These are phyloP conservation scores for Fistularia tabacaria DNA, from an alignment of 2,797 vertebrate genomes.

Conservation along the genomic window DNA sequence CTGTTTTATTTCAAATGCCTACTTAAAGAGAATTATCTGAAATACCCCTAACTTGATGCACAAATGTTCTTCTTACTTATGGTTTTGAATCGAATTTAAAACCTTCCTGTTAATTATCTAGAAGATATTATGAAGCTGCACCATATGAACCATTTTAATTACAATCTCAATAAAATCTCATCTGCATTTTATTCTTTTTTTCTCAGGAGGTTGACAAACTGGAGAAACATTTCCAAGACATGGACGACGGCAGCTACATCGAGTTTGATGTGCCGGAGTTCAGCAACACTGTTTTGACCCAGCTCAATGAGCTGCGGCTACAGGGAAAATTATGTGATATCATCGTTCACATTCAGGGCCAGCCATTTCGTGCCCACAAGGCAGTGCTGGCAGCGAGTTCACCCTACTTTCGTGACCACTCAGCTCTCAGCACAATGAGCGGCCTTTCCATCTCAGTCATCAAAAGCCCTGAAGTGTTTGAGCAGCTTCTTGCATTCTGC, in stretches of 20 bases:
- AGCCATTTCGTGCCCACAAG: conserved; percentile 96
- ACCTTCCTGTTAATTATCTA: too few relatives aligned
- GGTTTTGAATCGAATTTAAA: too few relatives aligned
- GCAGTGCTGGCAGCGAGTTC: conserved; percentile 97
- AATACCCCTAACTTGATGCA: too few relatives aligned
- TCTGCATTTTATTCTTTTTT: conserved; percentile 8
- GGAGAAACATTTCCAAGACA: conserved; percentile 83
- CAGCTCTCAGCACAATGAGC: conserved; percentile 95
- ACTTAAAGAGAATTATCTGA: too few relatives aligned
- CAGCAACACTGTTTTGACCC: conserved; percentile 95
- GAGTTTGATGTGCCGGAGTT: conserved; percentile 99
- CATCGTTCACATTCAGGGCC: conserved; percentile 97
- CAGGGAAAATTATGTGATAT: conserved; percentile 98
- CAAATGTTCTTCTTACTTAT: too few relatives aligned
- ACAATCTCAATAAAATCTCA: neutral
- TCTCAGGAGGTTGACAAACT: conserved; percentile 71
- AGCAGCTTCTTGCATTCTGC: conserved; percentile 96
- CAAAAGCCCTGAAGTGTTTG: conserved; percentile 96
- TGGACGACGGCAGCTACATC: conserved; percentile 99
- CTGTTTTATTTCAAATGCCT: too few relatives aligned
- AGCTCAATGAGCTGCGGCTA: conserved; percentile 94
- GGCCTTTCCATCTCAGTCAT: conserved; percentile 98
- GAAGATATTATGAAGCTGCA: too few relatives aligned
- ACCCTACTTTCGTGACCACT: conserved; percentile 98
- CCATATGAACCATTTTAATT: neutral